Evolutionary conservation across 53 echinoderm and acorn worm species (phyloP).

Genomic region (Actinopyga echinites): DNA sequence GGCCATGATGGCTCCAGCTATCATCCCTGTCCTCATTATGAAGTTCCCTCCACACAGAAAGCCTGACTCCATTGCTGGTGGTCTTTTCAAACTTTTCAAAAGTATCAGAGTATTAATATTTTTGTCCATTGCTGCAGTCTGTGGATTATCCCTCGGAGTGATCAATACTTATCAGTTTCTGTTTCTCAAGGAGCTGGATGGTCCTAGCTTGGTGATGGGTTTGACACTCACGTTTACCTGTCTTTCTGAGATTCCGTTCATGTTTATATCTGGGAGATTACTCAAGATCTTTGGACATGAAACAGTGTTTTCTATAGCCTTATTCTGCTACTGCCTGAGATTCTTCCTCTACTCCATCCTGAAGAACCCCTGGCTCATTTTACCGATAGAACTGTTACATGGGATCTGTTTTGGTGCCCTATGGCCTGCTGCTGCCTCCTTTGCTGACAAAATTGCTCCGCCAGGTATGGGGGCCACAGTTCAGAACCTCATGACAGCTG

Average conservation of each 20-base stretch:
- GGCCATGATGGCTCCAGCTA: constrained; percentile 28
- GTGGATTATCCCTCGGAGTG: constrained; percentile 75
- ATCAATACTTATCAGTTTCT: constrained; percentile 77
- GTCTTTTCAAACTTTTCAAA: constrained; percentile 42
- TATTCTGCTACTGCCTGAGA: constrained; percentile 68
- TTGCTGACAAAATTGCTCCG: constrained; percentile 60
- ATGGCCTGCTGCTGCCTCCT: constrained; percentile 66
- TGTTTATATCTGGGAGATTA: constrained; percentile 75
- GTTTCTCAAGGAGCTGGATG: constrained; percentile 72
- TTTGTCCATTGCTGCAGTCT: constrained; percentile 38
- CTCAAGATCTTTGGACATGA: constrained; percentile 71
- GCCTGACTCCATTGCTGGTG: constrained; percentile 47
- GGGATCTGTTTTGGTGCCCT: constrained; percentile 74
- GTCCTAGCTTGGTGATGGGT: constrained; percentile 83
- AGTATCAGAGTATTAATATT: constrained; percentile 60
- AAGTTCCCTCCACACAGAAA: constrained; percentile 41
- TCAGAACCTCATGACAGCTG: constrained; percentile 53
- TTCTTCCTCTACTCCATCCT: constrained; percentile 66
- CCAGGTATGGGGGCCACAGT: constrained; percentile 70
- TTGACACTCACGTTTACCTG: constrained; percentile 81
- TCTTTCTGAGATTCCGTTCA: constrained; percentile 80
- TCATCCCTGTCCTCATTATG: constrained; percentile 10
- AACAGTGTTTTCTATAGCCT: constrained; percentile 61
- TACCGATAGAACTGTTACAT: constrained; percentile 74
- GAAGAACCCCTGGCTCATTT: constrained; percentile 68